These are phyloP conservation scores for Peribatodes rhomboidaria DNA, from an alignment of 2,888 invertebrate species.

Conservation along the genomic window DNA sequence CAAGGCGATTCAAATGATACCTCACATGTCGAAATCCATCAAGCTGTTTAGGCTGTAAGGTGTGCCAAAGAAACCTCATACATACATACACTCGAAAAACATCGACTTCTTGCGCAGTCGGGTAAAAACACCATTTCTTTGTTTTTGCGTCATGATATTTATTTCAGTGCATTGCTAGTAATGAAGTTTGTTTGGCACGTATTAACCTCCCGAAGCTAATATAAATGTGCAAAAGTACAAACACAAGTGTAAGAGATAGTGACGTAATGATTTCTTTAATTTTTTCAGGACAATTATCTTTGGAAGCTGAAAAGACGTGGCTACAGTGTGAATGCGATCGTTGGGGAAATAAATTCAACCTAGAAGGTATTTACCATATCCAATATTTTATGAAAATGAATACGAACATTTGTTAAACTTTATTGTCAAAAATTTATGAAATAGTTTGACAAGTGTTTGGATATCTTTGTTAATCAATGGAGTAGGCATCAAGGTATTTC, in stretches of 20 bases:
- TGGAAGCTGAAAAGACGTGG: slow-evolving; percentile 96
- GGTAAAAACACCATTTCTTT: too few relatives aligned
- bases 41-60: too few relatives aligned
- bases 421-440: neutral
- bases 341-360: slow-evolving; percentile 93
- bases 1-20: too few relatives aligned
- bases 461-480: neutral
- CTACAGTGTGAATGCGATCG: slow-evolving; percentile 95
- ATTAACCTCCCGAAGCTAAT: too few relatives aligned
- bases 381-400: neutral
- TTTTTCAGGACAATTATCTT: slow-evolving; percentile 91
- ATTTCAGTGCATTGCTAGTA: too few relatives aligned
- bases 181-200: too few relatives aligned
- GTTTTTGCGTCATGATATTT: too few relatives aligned
- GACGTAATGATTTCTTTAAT: neutral
- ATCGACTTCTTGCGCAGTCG: too few relatives aligned
- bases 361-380: slow-evolving; percentile 88
- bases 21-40: too few relatives aligned
- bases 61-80: too few relatives aligned
- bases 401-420: neutral
- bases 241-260: neutral
- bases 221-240: too few relatives aligned
- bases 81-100: too few relatives aligned
- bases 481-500: slow-evolving; percentile 5
- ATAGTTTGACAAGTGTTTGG: neutral